Evolutionary conservation across 2,797 vertebrate genomes (phyloP), one percentile per base, ranked within the genome.

Genomic region (Pseudomugil tenellus): DNA sequence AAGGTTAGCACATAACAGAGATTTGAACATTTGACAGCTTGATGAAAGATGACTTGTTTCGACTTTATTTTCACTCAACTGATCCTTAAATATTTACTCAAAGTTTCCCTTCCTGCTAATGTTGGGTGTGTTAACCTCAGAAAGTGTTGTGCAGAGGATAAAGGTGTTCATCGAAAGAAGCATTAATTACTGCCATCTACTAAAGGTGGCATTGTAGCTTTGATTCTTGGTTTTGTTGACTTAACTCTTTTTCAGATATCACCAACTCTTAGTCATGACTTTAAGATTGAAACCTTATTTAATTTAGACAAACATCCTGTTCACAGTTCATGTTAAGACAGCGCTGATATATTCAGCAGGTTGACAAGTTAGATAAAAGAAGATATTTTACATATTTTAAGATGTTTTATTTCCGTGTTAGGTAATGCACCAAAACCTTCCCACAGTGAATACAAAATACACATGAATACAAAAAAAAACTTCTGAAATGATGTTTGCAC

Each of bases 151-250:
- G 19, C 49, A 41, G 23, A 41, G n/a, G 26, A 19, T 5, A 66
- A 70, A 66, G 8, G 32, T 37, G 51, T 26, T 17, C 51, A 64
- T 43, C 39, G 39, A 41, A 19, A 7, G 13, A 16, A 19, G 35
- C 19, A 48, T 26, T 52, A 34, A 4, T 63, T 34, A 25, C 49
- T 7, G 28, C 62, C 67, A 52, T 25, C 31, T 21, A 32, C 16
- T 29, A 58, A 66, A 34, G 49, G 10, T 64, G 23, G 32, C 34
- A 14, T 12, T 34, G 23, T 46, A 11, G 13, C 0, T 60, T 60
- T 0, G 0, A 54, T 54, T 59, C 1, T 11, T 28, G 34, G 29
- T 52, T 51, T 67, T 60, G 68, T 84, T 75, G 43, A 29, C 21
- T 37, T 21, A n/a, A n/a, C n/a, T 41, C 17, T 64, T 52, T 23